A percentile compares a stretch with the other conserved stretches of the same genome.
phyloP scores from a whole-genome alignment of 2,888 invertebrate species.

The Epistrophella euchroma region DNA sequence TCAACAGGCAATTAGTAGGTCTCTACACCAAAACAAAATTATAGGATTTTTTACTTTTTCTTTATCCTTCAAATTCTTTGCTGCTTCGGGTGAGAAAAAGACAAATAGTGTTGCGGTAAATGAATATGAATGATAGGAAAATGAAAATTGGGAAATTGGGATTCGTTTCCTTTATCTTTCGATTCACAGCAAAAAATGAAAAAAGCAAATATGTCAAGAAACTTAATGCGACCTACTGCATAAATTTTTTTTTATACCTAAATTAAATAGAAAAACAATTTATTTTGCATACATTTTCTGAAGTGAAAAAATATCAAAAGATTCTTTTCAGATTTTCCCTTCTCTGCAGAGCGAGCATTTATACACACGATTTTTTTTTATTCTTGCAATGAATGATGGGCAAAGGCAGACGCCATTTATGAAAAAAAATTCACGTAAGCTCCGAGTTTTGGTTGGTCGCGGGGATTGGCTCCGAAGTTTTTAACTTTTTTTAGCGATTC shows the following conservation, averaged over 20 bases:
- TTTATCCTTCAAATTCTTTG: constrained; percentile 41
- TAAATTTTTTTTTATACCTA: constrained; percentile 53
- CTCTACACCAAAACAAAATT: constrained; percentile 37
- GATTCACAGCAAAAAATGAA: constrained; percentile 43
- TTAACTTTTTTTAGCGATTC: constrained; percentile 60
- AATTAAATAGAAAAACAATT: constrained; percentile 59
- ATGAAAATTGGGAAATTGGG: constrained; percentile 35
- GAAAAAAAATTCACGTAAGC: constrained; percentile 72
- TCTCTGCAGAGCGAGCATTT: constrained; percentile 69
- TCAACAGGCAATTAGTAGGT: constrained; percentile 54
- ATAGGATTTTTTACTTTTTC: constrained; percentile 50
- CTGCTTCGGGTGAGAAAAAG: constrained; percentile 39
- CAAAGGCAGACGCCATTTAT: constrained; percentile 72
- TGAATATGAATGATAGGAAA: constrained; percentile 38
- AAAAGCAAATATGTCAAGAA: constrained; percentile 48
- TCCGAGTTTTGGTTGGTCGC: constrained; percentile 61
- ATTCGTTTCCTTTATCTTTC: constrained; percentile 52
- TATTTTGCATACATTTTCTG: constrained; percentile 70
- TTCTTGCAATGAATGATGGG: constrained; percentile 55
- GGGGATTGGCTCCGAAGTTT: constrained; percentile 57
- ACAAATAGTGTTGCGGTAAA: constrained; percentile 48
- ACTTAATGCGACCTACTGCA: constrained; percentile 62
- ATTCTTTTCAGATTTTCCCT: constrained; percentile 58
- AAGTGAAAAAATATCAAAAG: constrained; percentile 58
- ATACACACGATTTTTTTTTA: constrained; percentile 55